Evolutionary conservation across 2,888 invertebrate genomes (phyloP), one percentile per base, ranked within the genome.

Genomic region (Drosophila mimetica): DNA sequence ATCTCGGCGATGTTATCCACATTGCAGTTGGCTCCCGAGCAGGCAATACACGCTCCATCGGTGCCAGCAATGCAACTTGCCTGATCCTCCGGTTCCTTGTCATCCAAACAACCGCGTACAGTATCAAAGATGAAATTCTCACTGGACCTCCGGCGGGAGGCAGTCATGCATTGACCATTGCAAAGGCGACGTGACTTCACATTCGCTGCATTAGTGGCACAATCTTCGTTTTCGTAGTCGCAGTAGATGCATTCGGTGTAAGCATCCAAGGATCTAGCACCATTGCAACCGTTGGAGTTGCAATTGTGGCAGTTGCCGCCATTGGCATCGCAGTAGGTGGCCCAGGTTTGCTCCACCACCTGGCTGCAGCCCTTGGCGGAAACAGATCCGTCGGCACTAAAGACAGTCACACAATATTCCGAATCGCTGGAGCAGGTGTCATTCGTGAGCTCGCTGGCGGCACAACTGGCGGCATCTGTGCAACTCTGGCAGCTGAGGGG

Each of bases 261-360:
- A 39, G 72, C 76, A 4, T 30, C 57, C 16, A 76, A 42, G 1
- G 74, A 55, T 0, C 6, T 37, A 13, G 90, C 90, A 0, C 13
- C 75, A 59, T 91, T 91, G 69, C 90, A 91, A 1, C 71, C 58
- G 48, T 90, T 89, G 3, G 90, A 91, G 65, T 89, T 90, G 65
- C 90, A 91, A 42, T 89, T 89, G 58, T 74, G 83, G 54, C 90
- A 91, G 2, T 76, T 82, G 1, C 4, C 78, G 0, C 41, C 30
- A 8, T 75, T 79, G 0, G 28, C 65, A 58, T 91, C 85, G 28
- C 91, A 91, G 63, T 87, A 90, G 4, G 9, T 7, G 20, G 71
- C 66, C 18, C 64, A 75, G 2, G 75, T 34, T 0, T 36, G 8
- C 51, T 90, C 90, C 4, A 90, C 80, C 7, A 32, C 69, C 22